These are phyloP conservation scores for Apteryx mantelli DNA, from an alignment of 2,113 vertebrate species.

Conservation along the genomic window DNA sequence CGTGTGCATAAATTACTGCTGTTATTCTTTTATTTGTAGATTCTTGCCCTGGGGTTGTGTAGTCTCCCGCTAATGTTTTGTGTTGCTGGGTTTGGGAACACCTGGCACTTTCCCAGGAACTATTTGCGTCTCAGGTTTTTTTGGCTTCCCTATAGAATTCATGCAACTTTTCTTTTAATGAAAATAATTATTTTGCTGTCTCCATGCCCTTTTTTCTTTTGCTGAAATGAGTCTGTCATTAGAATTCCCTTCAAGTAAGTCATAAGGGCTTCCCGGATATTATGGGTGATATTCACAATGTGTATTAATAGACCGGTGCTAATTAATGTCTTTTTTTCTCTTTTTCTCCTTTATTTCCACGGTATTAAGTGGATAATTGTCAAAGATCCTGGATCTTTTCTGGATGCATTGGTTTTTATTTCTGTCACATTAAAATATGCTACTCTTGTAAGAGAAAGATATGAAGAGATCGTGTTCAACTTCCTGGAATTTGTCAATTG, in stretches of 20 bases:
- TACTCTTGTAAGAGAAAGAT: not conserved
- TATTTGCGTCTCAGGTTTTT: not conserved
- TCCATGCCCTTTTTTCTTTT: not conserved
- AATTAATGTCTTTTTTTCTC: not conserved
- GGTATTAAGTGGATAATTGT: not conserved
- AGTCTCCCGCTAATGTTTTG: not conserved
- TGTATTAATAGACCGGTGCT: not conserved
- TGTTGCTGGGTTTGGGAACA: conserved; percentile 18
- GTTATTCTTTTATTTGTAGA: not conserved
- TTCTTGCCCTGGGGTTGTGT: conserved; percentile 10
- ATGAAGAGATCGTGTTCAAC: not conserved
- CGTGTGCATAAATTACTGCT: conserved; percentile 12
- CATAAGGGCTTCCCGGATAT: not conserved
- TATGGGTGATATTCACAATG: not conserved
- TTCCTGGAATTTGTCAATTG: not conserved
- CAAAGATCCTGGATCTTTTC: not conserved
- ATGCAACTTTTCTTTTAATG: not conserved
- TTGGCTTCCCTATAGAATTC: not conserved
- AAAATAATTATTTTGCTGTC: not conserved
- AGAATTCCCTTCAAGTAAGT: conserved; percentile 14
- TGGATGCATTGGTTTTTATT: not conserved
- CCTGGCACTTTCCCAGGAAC: not conserved
- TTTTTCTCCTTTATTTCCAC: not conserved
- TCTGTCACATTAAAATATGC: not conserved
- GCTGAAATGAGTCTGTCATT: not conserved